Base-by-base conservation (phyloP, 1,140 invertebrate genomes). In the Portunus trituberculatus region DNA sequence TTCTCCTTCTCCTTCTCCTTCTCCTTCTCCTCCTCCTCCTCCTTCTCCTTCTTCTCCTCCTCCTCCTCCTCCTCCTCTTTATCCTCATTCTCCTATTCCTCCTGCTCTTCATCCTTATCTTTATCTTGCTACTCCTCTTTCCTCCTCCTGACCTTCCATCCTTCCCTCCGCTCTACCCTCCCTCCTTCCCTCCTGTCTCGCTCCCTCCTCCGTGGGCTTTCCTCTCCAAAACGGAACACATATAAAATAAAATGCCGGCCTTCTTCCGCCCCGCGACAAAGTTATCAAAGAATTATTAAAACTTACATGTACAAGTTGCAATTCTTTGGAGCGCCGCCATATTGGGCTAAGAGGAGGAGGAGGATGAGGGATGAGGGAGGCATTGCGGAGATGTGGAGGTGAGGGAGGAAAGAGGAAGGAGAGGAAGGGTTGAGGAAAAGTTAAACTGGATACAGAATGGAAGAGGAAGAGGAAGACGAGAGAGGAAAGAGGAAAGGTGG, bases 201-300 rank as follows among this genome's bases (percentile, higher is more conserved):
- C 20, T 59, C 52, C 52, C 52, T 59, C 20, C 52, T 76, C 67
- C 67, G 4, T 20, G 67, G n/a, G n/a, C 67, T 25, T 0, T n/a
- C 6, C 67, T n/a, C 20, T 7, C 20, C 67, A 25, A 8, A 76
- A 76, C 67, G 25, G n/a, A 76, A 32, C 2, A 32, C n/a, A n/a
- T 39, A 88, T 46, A 46, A 20, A 88, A 76, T 76, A n/a, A 76
- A 76, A 76, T 76, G 67, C 20, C 67, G 67, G 67, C 12, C 20
- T 25, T n/a, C 1, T n/a, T n/a, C 67, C 67, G 6, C 6, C 67
- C 2, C 8, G 67, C 25, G 16, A 76, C 67, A n/a, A 76, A 76
- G 67, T 76, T 76, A 76, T 76, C 67, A 76, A 76, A 76, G 67
- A 76, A 76, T 76, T 76, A 76, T 76, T 59, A 76, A 76, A 76